Evolutionary conservation across 2,888 invertebrate species (phyloP).

Genomic region (Melanargia galathea): DNA sequence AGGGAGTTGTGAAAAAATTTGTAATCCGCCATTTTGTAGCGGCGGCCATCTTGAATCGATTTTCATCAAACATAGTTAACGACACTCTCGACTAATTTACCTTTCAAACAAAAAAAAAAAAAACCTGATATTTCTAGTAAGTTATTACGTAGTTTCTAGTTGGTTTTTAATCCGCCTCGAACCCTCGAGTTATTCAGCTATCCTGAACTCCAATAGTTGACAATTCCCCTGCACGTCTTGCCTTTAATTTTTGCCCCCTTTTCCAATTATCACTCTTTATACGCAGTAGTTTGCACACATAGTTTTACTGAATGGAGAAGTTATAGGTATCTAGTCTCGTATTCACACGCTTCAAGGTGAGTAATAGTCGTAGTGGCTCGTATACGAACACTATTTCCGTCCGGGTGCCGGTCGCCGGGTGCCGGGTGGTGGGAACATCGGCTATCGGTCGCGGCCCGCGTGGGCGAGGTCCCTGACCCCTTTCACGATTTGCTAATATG

Average conservation of each 20-base stretch:
- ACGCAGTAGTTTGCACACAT: conserved; percentile 6
- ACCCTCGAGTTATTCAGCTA: too few species aligned
- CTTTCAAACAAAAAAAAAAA: too few species aligned
- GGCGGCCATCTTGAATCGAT: too few species aligned
- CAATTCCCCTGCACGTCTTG: too few species aligned
- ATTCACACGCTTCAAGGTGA: conserved; percentile 50
- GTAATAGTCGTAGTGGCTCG: conserved; percentile 57
- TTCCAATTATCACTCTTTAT: not conserved
- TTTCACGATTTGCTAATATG: conserved; percentile 49
- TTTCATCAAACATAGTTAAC: too few species aligned
- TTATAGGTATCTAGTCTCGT: conserved; percentile 29
- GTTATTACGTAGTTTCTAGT: too few species aligned
- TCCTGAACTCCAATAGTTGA: too few species aligned
- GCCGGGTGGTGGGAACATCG: conserved; percentile 38
- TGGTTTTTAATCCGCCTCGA: too few species aligned
- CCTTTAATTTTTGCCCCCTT: not conserved
- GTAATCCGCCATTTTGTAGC: too few species aligned
- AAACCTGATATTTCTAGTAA: too few species aligned
- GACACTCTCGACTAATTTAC: too few species aligned
- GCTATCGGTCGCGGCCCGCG: conserved; percentile 50
- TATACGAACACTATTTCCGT: conserved; percentile 57
- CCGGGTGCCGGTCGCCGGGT: conserved; percentile 34
- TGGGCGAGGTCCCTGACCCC: conserved; percentile 70
- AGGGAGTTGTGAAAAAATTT: too few species aligned
- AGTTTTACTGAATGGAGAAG: conserved; percentile 45